Percentiles rank a stretch among this genome's conserved stretches.
These are phyloP conservation scores for Fragum whitleyi DNA, from an alignment of 2,888 invertebrate genomes.

Conservation along the genomic window DNA sequence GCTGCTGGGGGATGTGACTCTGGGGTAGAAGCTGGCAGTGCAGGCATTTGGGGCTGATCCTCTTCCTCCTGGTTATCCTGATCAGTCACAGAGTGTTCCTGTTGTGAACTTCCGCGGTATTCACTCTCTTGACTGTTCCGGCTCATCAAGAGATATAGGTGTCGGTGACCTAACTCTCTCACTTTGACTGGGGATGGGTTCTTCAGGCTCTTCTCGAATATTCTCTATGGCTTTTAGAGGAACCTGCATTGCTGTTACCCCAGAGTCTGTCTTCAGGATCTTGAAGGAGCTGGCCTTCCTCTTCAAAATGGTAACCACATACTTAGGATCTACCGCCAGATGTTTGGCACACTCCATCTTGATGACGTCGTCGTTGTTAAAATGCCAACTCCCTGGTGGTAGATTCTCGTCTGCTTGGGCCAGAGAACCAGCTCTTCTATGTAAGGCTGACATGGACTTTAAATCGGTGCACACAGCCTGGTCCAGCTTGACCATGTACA, in stretches of 20 bases:
- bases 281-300: neutral
- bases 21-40: no score
- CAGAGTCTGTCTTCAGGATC: neutral
- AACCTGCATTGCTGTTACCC: neutral
- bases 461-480: neutral
- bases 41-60: no score
- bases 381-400: neutral
- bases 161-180: neutral
- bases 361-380: neutral
- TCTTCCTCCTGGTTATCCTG: no score
- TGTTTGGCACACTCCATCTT: neutral
- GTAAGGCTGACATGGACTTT: neutral
- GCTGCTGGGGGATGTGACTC: neutral
- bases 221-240: neutral
- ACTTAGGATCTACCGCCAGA: neutral
- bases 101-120: no score
- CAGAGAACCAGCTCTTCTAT: neutral
- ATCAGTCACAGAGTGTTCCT: no score
- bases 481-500: slow-evolving; percentile 1
- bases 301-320: neutral
- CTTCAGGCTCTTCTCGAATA: no score
- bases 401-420: neutral
- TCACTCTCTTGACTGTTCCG: no score
- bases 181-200: neutral
- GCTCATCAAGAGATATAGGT: no score